Conservation (phyloP, 1,140 invertebrate species). For the Drosophila tropicalis region DNA sequence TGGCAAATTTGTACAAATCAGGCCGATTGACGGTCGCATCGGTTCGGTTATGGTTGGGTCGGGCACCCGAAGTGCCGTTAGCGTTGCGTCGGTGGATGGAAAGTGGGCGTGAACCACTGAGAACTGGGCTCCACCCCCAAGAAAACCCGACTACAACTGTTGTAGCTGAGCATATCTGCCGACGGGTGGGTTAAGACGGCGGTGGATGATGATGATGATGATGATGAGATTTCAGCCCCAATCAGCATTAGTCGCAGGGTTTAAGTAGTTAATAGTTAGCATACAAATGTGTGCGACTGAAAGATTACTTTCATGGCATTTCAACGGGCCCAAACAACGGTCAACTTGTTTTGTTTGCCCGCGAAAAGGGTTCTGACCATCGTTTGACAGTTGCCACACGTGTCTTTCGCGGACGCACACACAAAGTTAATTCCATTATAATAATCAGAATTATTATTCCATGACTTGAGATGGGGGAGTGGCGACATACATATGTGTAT, state of each 20-base stretch:
- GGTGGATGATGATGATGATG: neutral
- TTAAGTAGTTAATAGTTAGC: neutral
- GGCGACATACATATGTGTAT: conserved; percentile 10
- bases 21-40: conserved; percentile 24
- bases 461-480: neutral
- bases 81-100: conserved; percentile 30
- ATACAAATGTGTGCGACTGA: neutral
- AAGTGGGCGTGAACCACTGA: conserved; percentile 22
- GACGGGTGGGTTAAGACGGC: neutral
- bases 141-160: conserved; percentile 1
- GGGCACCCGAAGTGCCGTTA: conserved; percentile 15
- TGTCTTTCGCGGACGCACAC: neutral
- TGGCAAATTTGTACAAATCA: conserved; percentile 66
- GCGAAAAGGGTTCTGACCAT: conserved; percentile 2
- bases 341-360: conserved; percentile 7
- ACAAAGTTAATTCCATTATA: conserved; percentile 26
- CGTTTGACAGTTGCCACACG: neutral
- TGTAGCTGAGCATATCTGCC: neutral
- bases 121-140: conserved; percentile 23
- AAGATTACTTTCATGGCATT: conserved; percentile 11
- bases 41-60: neutral
- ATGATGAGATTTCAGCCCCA: conserved; percentile 4
- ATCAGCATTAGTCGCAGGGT: neutral
- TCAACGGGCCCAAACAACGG: neutral
- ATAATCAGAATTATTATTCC: conserved; percentile 26